Evolutionary conservation across 2,797 vertebrate species (phyloP).

Genomic region (Neosalanx taihuensis): DNA sequence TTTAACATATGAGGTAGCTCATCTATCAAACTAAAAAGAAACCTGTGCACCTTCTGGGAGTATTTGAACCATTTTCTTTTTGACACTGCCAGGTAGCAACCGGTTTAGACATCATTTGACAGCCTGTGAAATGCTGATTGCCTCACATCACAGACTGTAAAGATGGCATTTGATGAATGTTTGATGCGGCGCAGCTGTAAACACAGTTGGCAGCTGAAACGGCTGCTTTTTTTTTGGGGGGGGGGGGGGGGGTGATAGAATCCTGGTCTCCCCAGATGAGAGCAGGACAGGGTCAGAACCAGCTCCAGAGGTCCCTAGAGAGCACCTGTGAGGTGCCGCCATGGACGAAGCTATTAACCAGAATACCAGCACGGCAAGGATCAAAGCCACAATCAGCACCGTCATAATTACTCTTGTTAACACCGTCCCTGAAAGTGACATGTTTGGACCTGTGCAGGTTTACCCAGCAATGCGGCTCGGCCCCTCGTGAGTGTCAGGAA

Average conservation of each 20-base stretch:
- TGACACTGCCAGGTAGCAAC: slow-evolving; percentile 76
- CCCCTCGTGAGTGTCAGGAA: slow-evolving; percentile 17
- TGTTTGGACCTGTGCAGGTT: slow-evolving; percentile 51
- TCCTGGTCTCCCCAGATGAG: slow-evolving; percentile 62
- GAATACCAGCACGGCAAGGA: slow-evolving; percentile 55
- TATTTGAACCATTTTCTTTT: slow-evolving; percentile 68
- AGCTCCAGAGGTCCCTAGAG: slow-evolving; percentile 61
- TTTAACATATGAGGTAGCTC: slow-evolving; percentile 70
- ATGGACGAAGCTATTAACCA: slow-evolving; percentile 63
- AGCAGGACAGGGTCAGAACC: slow-evolving; percentile 66
- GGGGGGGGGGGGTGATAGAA: slow-evolving; percentile 62
- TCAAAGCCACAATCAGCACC: slow-evolving; percentile 65
- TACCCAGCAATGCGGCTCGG: slow-evolving; percentile 57
- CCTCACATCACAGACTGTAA: slow-evolving; percentile 80
- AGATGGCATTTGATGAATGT: slow-evolving; percentile 82
- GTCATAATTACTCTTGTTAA: slow-evolving; percentile 69
- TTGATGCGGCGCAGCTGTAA: slow-evolving; percentile 80
- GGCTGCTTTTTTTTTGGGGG: slow-evolving; percentile 58
- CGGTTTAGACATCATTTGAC: slow-evolving; percentile 76
- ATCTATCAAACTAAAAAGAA: slow-evolving; percentile 73
- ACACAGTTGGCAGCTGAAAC: slow-evolving; percentile 78
- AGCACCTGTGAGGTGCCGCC: slow-evolving; percentile 61
- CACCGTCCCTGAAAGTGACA: slow-evolving; percentile 59
- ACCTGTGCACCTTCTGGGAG: slow-evolving; percentile 60
- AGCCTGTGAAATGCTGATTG: slow-evolving; percentile 84